Percentiles rank a stretch among this genome's conserved stretches.
These are phyloP conservation scores for Drosophila miranda DNA, from an alignment of 1,140 invertebrate genomes.

Conservation along the genomic window DNA sequence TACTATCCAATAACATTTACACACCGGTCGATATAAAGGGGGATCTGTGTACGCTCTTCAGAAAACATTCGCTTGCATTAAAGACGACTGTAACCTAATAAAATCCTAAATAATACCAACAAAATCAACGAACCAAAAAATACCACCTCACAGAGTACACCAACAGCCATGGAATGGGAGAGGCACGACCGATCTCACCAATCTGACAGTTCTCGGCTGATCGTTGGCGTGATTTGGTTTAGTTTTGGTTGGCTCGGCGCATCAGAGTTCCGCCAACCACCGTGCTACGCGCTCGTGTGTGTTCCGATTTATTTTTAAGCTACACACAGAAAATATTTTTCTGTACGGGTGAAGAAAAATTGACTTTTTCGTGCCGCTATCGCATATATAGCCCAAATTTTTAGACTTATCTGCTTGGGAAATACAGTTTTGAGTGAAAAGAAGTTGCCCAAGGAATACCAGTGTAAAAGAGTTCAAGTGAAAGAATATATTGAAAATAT, in stretches of 20 bases:
- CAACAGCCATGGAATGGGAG: slow-evolving; percentile 9
- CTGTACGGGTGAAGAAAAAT: slow-evolving; percentile 37
- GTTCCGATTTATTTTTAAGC: slow-evolving; percentile 77
- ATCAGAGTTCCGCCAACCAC: slow-evolving; percentile 30
- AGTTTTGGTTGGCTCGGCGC: slow-evolving; percentile 48
- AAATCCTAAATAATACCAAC: slow-evolving; percentile 11
- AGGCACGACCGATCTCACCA: slow-evolving; percentile 23
- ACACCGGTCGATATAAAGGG: no score
- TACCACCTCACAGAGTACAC: slow-evolving; percentile 19
- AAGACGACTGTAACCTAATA: background rate
- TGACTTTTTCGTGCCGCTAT: background rate
- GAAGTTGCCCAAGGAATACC: background rate
- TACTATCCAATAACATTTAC: no score
- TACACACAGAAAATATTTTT: slow-evolving; percentile 54
- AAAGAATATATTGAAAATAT: slow-evolving; percentile 24
- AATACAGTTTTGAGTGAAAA: background rate
- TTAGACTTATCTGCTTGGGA: background rate
- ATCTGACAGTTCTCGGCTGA: slow-evolving; percentile 79
- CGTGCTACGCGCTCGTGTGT: slow-evolving; percentile 64
- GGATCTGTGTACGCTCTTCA: no score
- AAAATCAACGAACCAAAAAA: slow-evolving; percentile 5
- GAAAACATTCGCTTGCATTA: background rate
- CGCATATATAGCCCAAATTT: no score
- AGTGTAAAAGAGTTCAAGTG: slow-evolving; percentile 7
- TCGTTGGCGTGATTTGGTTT: slow-evolving; percentile 58